Evolutionary conservation across 2,113 vertebrate genomes (phyloP), one percentile per base, ranked within the genome.

Genomic region (Puma concolor): DNA sequence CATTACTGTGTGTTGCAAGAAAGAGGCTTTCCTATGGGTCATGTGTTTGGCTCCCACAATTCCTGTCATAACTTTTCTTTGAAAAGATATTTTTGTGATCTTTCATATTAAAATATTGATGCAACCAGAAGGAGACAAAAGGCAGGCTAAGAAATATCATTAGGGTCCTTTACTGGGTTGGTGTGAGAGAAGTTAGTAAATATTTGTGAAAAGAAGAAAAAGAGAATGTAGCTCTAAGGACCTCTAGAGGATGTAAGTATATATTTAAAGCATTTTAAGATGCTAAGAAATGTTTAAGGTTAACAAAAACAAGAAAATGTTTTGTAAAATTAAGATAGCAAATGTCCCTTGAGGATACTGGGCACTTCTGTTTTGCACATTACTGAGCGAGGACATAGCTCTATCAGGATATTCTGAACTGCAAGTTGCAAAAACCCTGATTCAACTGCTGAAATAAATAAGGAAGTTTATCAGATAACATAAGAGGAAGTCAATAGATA

Each of bases 41-140:
- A 0, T 76, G 15, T 88, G 38, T 69, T 94, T 90, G 84, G 9
- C 19, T 93, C 41, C 63, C 36, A 0, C 1, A 57, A 71, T 60
- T 72, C 52, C 19, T 89, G 10, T 57, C 12, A 79, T 87, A 25
- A 38, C 4, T 76, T 94, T 82, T 69, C 76, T 95, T 90, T 91
- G 63, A 92, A 89, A 76, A 95, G 60, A 79, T 86, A 4, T 92
- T 91, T 66, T 23, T 76, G n/a, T 79, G 13, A 77, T 87, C 38
- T 77, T 94, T 88, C 25, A 60, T 63, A 76, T 93, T 67, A 93
- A 80, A 82, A 54, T 72, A 82, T 63, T 54, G n/a, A 85, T 57
- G 13, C 71, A 79, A 82, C 63, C 33, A 91, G 36, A 95, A 16
- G 10, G 31, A 74, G n/a, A 76, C 54, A 74, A 89, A 41, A 95